phyloP scores from a whole-genome alignment of 2,888 invertebrate species.

The Chirona hameri region DNA sequence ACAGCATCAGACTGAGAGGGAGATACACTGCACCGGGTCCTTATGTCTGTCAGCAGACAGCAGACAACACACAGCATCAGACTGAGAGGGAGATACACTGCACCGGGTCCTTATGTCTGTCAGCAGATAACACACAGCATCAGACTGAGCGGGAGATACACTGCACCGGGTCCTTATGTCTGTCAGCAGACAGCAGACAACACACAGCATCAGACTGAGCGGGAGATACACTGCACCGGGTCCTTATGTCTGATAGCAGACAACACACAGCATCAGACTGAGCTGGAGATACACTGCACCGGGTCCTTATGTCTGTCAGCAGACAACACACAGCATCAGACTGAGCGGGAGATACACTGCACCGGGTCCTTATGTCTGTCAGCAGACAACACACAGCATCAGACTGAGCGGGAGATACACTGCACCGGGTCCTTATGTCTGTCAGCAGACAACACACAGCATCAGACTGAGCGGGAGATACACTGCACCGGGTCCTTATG shows the following conservation, averaged over 20 bases:
- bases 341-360: no score
- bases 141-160: constrained; percentile 83
- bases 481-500: constrained; percentile 95
- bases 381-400: constrained; percentile 74
- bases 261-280: constrained; percentile 65
- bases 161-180: constrained; percentile 93
- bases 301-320: constrained; percentile 81
- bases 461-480: constrained; percentile 84
- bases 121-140: constrained; percentile 55
- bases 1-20: constrained; percentile 82
- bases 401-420: constrained; percentile 83
- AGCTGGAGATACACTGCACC: constrained; percentile 90
- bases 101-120: no score
- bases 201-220: constrained; percentile 72
- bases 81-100: no score
- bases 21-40: constrained; percentile 90
- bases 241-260: constrained; percentile 74
- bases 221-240: constrained; percentile 92
- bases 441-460: constrained; percentile 49
- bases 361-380: no score
- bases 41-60: constrained; percentile 65
- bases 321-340: no score
- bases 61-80: no score
- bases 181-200: constrained; percentile 49
- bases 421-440: constrained; percentile 96